Evolutionary conservation across 2,797 vertebrate species (phyloP).

Genomic region (Alosa sapidissima): DNA sequence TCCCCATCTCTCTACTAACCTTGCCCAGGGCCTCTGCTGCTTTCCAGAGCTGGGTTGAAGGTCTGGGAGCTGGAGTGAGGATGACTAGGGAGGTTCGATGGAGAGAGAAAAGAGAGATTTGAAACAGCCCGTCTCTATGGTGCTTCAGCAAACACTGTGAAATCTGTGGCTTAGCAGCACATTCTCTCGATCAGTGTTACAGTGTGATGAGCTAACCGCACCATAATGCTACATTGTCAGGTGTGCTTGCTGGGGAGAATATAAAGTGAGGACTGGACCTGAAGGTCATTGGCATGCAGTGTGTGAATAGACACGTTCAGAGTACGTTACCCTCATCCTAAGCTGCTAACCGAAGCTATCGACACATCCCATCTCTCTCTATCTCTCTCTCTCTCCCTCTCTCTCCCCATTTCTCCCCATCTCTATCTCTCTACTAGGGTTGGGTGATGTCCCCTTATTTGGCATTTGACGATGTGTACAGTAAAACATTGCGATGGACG

Average conservation of each 20-base stretch:
- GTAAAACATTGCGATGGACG: too few species aligned
- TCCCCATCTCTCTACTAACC: conserved; percentile 4
- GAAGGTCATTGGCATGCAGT: background rate
- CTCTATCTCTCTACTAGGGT: too few species aligned
- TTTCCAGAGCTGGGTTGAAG: background rate
- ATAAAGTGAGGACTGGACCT: background rate
- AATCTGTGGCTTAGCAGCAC: background rate
- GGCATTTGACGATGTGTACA: too few species aligned
- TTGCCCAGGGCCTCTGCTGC: conserved; percentile 14
- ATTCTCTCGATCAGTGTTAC: background rate
- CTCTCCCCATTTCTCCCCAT: too few species aligned
- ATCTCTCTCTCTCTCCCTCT: background rate
- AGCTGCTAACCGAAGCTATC: background rate
- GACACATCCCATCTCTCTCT: background rate
- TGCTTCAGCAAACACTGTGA: background rate
- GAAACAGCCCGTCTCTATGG: background rate
- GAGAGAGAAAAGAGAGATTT: background rate
- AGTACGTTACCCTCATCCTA: background rate
- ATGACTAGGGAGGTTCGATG: background rate
- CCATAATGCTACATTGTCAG: background rate
- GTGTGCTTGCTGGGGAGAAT: background rate
- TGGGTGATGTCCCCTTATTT: too few species aligned
- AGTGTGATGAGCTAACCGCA: background rate
- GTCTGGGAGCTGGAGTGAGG: background rate
- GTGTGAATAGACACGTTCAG: background rate